Conservation (phyloP, 2,888 invertebrate species). For the Mesopsocus fuscifrons region DNA sequence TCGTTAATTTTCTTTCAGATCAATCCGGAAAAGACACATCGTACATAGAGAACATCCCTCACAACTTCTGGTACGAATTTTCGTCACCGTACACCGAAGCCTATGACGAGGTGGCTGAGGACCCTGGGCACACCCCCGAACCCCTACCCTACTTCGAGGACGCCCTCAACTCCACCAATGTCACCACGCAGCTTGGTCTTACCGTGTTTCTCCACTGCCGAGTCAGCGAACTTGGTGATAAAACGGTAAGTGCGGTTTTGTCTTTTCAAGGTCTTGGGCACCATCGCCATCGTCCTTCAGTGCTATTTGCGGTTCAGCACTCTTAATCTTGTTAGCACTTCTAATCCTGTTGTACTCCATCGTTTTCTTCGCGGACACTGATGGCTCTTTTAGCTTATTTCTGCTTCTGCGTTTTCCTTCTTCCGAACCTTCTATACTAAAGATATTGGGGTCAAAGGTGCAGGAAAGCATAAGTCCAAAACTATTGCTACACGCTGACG, state of each 20-base stretch:
- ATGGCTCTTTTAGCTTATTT: no score
- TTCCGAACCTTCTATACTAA: no score
- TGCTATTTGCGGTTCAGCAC: no score
- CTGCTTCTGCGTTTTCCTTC: no score
- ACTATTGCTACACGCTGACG: no score
- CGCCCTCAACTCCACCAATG: constrained; percentile 33
- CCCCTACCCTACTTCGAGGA: constrained; percentile 56
- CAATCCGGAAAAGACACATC: background rate
- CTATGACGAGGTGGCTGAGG: constrained; percentile 7
- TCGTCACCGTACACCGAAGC: background rate
- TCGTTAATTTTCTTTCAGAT: background rate
- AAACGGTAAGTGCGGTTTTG: constrained; percentile 46
- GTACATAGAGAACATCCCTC: background rate
- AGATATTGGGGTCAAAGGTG: no score
- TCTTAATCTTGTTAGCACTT: no score
- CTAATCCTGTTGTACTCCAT: no score
- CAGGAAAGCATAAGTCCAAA: no score
- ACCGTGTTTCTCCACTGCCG: constrained; percentile 44
- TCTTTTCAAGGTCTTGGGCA: no score
- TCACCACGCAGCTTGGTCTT: constrained; percentile 45
- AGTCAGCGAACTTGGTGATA: constrained; percentile 47
- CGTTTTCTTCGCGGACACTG: no score
- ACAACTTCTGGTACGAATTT: background rate
- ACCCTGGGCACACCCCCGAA: constrained; percentile 36
- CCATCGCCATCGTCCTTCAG: no score